Conservation (phyloP, 2,797 vertebrate species). For the Atherinosoma microstoma region DNA sequence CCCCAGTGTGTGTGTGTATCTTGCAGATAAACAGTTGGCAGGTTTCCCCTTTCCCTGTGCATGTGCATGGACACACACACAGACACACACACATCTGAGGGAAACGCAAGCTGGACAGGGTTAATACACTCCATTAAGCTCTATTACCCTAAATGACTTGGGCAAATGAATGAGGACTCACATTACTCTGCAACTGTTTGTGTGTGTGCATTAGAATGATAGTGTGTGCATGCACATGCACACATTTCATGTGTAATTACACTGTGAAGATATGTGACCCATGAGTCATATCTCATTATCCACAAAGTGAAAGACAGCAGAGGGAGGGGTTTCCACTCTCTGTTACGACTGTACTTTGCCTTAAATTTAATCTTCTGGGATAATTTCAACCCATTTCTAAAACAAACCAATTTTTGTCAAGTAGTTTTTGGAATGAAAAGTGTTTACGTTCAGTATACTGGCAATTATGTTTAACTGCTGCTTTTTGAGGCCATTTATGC, state of each 20-base stretch:
- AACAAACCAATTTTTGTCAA: background rate
- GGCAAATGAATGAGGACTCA: conserved; percentile 78
- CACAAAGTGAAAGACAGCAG: conserved; percentile 52
- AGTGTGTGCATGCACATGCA: conserved; percentile 22
- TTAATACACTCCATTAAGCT: conserved; percentile 86
- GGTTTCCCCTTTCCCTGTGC: conserved; percentile 63
- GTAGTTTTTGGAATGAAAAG: background rate
- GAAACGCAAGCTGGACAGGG: conserved; percentile 76
- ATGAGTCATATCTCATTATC: conserved; percentile 69
- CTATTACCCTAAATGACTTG: conserved; percentile 84
- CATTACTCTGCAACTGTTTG: conserved; percentile 60
- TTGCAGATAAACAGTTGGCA: conserved; percentile 81
- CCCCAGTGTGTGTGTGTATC: conserved; percentile 38
- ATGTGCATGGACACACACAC: conserved; percentile 49
- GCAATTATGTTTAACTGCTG: background rate
- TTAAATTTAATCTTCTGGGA: conserved; percentile 5
- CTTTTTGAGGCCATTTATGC: background rate
- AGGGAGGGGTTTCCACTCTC: background rate
- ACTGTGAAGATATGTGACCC: conserved; percentile 72
- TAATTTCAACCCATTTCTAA: background rate
- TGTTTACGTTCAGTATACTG: background rate
- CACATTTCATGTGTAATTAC: conserved; percentile 71
- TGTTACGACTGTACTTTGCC: conserved; percentile 24
- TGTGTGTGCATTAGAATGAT: conserved; percentile 26
- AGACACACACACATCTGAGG: conserved; percentile 45